Evolutionary conservation across 2,113 vertebrate species (phyloP).

Genomic region (Verasper variegatus): DNA sequence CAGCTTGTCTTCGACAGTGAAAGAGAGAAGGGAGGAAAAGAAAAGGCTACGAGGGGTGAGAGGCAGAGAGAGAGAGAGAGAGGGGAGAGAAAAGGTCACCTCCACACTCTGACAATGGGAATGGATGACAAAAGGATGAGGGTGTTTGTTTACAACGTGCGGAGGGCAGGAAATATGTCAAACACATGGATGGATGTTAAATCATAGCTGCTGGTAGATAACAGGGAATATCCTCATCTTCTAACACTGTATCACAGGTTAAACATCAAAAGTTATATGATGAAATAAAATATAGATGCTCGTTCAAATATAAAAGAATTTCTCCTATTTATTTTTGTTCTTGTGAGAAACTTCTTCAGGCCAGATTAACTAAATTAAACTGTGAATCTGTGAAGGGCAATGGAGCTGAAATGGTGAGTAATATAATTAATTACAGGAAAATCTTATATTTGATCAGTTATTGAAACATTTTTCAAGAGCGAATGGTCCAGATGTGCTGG

Average conservation of each 20-base stretch:
- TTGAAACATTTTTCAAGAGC: too few species aligned
- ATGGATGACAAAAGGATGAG: slow-evolving; percentile 71
- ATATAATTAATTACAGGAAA: too few species aligned
- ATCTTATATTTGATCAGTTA: too few species aligned
- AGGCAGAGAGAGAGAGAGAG: slow-evolving; percentile 32
- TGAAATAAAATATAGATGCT: not conserved
- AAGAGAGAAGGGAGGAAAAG: slow-evolving; percentile 70
- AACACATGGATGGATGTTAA: not conserved
- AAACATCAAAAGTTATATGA: not conserved
- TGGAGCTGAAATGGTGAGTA: too few species aligned
- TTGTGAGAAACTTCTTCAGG: too few species aligned
- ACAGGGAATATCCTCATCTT: not conserved
- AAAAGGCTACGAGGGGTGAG: slow-evolving; percentile 38
- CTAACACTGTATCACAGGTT: not conserved
- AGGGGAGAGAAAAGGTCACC: slow-evolving; percentile 76
- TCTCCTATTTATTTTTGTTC: not conserved
- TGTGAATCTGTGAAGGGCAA: too few species aligned
- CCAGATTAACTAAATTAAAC: not conserved
- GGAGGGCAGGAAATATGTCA: slow-evolving; percentile 11
- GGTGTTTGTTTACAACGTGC: slow-evolving; percentile 72
- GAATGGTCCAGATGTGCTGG: too few species aligned
- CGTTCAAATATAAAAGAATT: not conserved
- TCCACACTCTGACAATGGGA: slow-evolving; percentile 81
- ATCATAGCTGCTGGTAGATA: not conserved
- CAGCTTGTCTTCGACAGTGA: slow-evolving; percentile 81